These are phyloP conservation scores for Popillia japonica DNA, from an alignment of 1,140 invertebrate species.

Conservation along the genomic window DNA sequence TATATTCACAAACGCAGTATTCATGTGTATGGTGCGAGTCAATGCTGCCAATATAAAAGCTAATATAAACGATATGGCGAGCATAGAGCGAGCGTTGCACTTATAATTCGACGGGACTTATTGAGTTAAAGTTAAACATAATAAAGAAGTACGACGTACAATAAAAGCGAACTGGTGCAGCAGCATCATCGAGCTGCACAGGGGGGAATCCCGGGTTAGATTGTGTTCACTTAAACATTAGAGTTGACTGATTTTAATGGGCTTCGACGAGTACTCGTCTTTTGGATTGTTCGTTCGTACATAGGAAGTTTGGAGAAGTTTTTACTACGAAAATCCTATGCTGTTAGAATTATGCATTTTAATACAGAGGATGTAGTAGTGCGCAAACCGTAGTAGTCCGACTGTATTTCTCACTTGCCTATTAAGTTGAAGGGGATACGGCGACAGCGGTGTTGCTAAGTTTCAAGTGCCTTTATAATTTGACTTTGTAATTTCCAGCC, in stretches of 20 bases:
- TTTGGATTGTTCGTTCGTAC: not conserved
- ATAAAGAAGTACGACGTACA: not conserved
- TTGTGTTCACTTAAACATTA: not conserved
- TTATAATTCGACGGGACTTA: not conserved
- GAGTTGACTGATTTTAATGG: slow-evolving; percentile 1
- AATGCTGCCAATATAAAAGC: not conserved
- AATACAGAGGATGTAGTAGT: not conserved
- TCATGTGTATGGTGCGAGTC: not conserved
- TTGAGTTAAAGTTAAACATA: slow-evolving; percentile 19
- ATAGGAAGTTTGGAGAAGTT: not conserved
- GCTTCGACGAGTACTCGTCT: not conserved
- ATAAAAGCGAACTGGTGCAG: not conserved
- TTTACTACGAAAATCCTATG: not conserved
- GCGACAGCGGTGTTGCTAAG: not conserved
- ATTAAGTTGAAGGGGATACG: not conserved
- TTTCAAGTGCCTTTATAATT: not conserved
- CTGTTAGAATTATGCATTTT: not conserved
- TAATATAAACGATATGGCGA: not conserved
- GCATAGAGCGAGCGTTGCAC: not conserved
- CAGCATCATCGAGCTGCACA: not conserved
- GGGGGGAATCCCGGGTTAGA: not conserved
- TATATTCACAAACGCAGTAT: not conserved
- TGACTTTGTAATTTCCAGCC: not conserved
- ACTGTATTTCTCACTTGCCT: not conserved
- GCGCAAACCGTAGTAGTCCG: not conserved